Evolutionary conservation across 2,113 vertebrate genomes (phyloP), one percentile per base, ranked within the genome.

Genomic region (Xyliphius kryptos): DNA sequence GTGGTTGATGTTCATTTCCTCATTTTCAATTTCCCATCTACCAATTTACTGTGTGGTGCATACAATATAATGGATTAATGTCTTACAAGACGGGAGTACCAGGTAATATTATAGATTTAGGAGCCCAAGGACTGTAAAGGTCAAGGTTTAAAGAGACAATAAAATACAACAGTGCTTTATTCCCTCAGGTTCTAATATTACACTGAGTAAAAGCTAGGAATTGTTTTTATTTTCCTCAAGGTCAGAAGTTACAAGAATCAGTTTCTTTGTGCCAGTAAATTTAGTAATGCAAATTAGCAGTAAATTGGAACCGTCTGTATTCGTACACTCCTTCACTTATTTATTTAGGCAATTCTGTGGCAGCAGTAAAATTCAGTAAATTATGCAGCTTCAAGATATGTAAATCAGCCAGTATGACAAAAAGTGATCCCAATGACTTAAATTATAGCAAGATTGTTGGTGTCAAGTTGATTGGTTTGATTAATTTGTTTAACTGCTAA

Each of bases 141-240:
- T 69, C 67, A 57, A 46, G 40, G 36, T 67, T 68, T 53, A 61
- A 61, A 59, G 50, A 54, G 40, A 15, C 49, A 22, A 12, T 43
- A 52, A 63, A 51, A 37, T 15, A 15, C 17, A 44, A 8, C 21
- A 16, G 13, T 17, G 59, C 15, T 46, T 17, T 47, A 52, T 63
- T 15, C 43, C n/a, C 43, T 15, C 2, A 46, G 43, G 43, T 46
- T 46, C 43, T n/a, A n/a, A n/a, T 46, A 13, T 46, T 46, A 46
- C 12, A n/a, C 43, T 46, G 43, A 46, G 6, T n/a, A 46, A 46
- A 46, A 14, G 12, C 6, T 46, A 3, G 14, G 3, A 6, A 47
- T 8, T 22, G 11, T 57, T 38, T 40, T 62, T 8, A 38, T 57
- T 40, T 6, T 37, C 22, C 12, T 21, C 4, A n/a, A 6, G 13